Base-by-base conservation (phyloP, 1,140 invertebrate genomes). In the Micrasema minimum region DNA sequence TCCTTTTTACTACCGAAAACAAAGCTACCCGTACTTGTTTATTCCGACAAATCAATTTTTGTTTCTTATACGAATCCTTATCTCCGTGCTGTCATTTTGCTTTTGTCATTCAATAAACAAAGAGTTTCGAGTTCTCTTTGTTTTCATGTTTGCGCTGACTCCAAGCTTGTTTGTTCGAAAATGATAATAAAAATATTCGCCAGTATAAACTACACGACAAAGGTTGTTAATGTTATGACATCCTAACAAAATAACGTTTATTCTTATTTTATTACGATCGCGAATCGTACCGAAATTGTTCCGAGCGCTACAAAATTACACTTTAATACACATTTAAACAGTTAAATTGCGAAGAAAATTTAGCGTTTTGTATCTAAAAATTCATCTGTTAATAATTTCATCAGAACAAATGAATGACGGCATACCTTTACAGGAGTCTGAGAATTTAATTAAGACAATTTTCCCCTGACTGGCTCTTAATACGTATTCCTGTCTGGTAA, bases 61-160 rank as follows among this genome's bases (percentile, higher is more conserved):
- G 57, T 38, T 41, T 43, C 57, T 61, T 61, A 12, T 23, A 61
- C 57, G 12, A 61, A 20, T 41, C 38, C 57, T 61, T 61, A 61
- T 61, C 57, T 61, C 5, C 37, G 57, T 16, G 20, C 35, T 43
- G 57, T 61, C 57, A 61, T 43, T 41, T 61, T 14, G 38, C 35
- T 38, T 61, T 61, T 43, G 57, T 61, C 57, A 43, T 61, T 37
- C 57, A 61, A 61, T 43, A 61, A 61, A 61, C 37, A 61, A 12
- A 12, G 57, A 41, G 18, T 61, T 43, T 61, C 16, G 57, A 37
- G 35, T 4, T 43, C 22, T 26, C 22, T 61, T 61, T 55, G 51
- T 55, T 55, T 55, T 18, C 51, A 31, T 14, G 26, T 55, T 55
- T 55, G 22, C 12, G 11, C 22, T 16, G 51, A 31, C 51, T 55